phyloP scores from a whole-genome alignment of 2,797 vertebrate genomes.

The Crocidura indochinensis region DNA sequence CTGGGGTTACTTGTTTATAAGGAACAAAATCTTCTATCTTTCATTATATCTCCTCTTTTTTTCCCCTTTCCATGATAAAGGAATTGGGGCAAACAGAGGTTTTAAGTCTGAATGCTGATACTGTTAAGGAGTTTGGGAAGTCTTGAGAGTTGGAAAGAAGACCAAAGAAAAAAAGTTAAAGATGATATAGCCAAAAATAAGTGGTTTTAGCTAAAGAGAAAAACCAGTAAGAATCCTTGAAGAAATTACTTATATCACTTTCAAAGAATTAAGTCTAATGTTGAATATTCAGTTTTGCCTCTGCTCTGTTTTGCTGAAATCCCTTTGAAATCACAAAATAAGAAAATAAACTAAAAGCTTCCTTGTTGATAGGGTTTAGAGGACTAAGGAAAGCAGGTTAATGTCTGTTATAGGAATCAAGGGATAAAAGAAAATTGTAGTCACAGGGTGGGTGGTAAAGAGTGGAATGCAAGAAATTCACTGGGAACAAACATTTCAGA shows the following conservation, averaged over 20 bases:
- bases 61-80: not conserved
- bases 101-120: not conserved
- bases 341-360: not conserved
- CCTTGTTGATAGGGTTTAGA: not conserved
- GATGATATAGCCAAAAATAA: not conserved
- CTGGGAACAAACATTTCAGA: not conserved
- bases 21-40: not conserved
- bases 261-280: not conserved
- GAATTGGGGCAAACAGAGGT: not conserved
- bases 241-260: not conserved
- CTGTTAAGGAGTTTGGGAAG: not conserved
- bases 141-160: not conserved
- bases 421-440: not conserved
- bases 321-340: not conserved
- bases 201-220: not conserved
- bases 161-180: rapidly evolving
- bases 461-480: not conserved
- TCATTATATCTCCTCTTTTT: not conserved
- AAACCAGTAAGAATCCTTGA: not conserved
- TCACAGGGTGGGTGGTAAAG: not conserved
- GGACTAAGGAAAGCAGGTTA: not conserved
- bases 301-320: not conserved
- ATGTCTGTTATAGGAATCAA: not conserved
- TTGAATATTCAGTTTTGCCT: not conserved
- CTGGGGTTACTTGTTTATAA: not conserved